These are phyloP conservation scores for Drosophila kuntzei DNA, from an alignment of 2,888 invertebrate species.

Conservation along the genomic window DNA sequence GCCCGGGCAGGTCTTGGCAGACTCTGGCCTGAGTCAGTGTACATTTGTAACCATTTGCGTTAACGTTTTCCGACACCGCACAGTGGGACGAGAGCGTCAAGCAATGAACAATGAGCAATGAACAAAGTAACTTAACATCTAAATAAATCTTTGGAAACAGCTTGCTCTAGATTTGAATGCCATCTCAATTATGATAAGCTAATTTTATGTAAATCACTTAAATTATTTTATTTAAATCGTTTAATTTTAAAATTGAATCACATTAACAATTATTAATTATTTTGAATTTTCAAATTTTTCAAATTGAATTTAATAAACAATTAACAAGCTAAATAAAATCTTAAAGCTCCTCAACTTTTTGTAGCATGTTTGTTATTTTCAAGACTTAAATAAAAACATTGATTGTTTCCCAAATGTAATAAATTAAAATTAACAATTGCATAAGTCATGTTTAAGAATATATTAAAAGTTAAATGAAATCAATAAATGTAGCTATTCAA, in stretches of 20 bases:
- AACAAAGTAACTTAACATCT: too few relatives aligned
- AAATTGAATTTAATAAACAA: too few relatives aligned
- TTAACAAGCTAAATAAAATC: too few relatives aligned
- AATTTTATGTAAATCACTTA: not conserved
- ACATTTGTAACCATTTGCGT: constrained; percentile 38
- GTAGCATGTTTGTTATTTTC: too few relatives aligned
- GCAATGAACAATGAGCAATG: too few relatives aligned
- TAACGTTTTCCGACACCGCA: constrained; percentile 30
- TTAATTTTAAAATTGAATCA: too few relatives aligned
- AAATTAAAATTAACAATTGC: not conserved
- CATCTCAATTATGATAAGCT: not conserved
- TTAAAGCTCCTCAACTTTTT: too few relatives aligned
- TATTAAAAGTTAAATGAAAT: too few relatives aligned
- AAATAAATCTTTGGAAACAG: not conserved
- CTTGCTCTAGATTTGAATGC: not conserved
- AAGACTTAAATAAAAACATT: too few relatives aligned
- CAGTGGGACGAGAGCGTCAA: constrained; percentile 26
- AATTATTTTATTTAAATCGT: not conserved
- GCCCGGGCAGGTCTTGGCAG: constrained; percentile 59
- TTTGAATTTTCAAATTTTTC: too few relatives aligned
- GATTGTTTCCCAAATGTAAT: not conserved
- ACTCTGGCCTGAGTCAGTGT: constrained; percentile 5
- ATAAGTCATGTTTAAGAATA: too few relatives aligned
- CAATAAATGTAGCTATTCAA: not conserved
- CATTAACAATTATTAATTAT: too few relatives aligned